Conservation (phyloP, 1,140 invertebrate genomes). For the Pseudoatta argentina region DNA sequence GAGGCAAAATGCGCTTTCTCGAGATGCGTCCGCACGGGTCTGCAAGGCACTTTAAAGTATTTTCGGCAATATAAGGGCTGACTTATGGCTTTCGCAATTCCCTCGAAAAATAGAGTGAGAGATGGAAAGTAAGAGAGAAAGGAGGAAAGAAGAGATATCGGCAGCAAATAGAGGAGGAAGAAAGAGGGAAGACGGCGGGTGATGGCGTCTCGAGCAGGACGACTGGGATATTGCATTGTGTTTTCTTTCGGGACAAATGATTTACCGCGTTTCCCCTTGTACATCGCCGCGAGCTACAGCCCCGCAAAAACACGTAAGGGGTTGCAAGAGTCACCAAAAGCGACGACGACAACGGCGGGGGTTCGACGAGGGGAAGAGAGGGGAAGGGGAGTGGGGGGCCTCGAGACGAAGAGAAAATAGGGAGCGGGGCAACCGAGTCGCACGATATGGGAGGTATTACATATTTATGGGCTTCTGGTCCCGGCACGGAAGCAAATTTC, state of each 20-base stretch:
- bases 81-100: slow-evolving; percentile 84
- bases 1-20: slow-evolving; percentile 4
- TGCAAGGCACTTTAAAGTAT: slow-evolving; percentile 86
- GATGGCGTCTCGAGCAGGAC: slow-evolving; percentile 72
- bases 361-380: background rate
- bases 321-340: slow-evolving; percentile 76
- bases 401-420: slow-evolving; percentile 51
- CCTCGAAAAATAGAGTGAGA: slow-evolving; percentile 65
- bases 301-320: slow-evolving; percentile 82
- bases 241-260: slow-evolving; percentile 86
- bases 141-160: slow-evolving; percentile 22
- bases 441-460: slow-evolving; percentile 84
- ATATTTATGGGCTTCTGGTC: slow-evolving; percentile 86
- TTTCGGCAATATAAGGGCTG: slow-evolving; percentile 85
- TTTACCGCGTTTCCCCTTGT: slow-evolving; percentile 82
- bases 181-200: slow-evolving; percentile 41
- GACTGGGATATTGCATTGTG: slow-evolving; percentile 82
- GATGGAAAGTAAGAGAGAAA: slow-evolving; percentile 36
- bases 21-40: slow-evolving; percentile 49
- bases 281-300: slow-evolving; percentile 78
- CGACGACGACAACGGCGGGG: slow-evolving; percentile 52
- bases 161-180: slow-evolving; percentile 2
- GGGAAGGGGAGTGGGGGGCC: background rate
- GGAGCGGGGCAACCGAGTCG: slow-evolving; percentile 57
- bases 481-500: slow-evolving; percentile 84